Evolutionary conservation across 2,113 vertebrate species (phyloP).

Genomic region (Aleadryas rufinucha): DNA sequence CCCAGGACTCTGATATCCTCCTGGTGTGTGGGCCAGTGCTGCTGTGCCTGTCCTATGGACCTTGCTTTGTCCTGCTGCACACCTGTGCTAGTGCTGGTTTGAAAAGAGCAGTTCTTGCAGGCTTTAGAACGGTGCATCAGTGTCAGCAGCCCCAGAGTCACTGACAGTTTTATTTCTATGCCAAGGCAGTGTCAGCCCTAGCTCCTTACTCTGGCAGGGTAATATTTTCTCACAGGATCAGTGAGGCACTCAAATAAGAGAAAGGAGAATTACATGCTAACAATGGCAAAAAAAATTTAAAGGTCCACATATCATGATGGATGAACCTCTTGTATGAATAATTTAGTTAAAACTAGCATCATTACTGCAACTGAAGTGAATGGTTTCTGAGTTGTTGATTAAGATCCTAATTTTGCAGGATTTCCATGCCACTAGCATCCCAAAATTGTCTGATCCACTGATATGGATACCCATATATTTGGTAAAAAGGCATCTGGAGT

Average conservation of each 20-base stretch:
- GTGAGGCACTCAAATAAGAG: background rate
- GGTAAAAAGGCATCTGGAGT: background rate
- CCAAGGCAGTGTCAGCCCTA: background rate
- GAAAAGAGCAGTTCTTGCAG: background rate
- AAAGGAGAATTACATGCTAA: background rate
- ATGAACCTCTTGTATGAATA: background rate
- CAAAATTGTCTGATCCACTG: background rate
- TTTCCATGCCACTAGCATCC: background rate
- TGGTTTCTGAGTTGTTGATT: background rate
- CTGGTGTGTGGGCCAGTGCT: background rate
- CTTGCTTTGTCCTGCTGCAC: background rate
- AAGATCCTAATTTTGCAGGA: background rate
- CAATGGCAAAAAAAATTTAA: background rate
- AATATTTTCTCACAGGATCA: background rate
- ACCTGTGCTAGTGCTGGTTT: background rate
- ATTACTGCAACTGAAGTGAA: background rate
- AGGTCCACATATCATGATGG: background rate
- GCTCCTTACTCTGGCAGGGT: background rate
- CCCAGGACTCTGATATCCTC: background rate
- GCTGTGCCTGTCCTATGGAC: too few species aligned
- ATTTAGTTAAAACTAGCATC: background rate
- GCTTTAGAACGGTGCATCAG: background rate
- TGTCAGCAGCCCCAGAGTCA: background rate
- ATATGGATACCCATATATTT: background rate
- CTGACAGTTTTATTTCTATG: background rate